Base-by-base conservation (phyloP, 2,797 vertebrate genomes). In the Neopelma chrysocephalum region DNA sequence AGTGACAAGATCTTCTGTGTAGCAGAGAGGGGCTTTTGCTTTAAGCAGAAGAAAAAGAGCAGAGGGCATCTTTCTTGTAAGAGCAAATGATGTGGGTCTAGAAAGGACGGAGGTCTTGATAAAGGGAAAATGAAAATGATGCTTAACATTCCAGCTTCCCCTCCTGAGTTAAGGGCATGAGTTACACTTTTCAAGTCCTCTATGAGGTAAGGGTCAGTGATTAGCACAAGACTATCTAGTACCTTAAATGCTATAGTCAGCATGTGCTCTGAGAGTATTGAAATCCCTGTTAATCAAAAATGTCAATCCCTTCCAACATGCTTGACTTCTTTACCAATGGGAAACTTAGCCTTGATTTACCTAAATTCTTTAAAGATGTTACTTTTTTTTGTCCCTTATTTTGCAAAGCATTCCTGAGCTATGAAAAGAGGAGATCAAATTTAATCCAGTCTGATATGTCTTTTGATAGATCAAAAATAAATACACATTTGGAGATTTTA, bases 41-140 rank as follows among this genome's bases (percentile, higher is more conserved):
- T 95, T 84, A 82, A 91, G 87, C 40, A 73, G 56, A 89, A 89
- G 66, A 73, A 81, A 83, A 88, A 66, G 47, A 83, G 53, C 34
- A 68, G 83, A 80, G 83, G 45, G 18, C 61, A 40, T 71, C 43
- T 66, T 93, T 89, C 75, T 62, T 60, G 70, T 90, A 90, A 90
- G 89, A 73, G 65, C 13, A 3, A 43, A 40, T 69, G 54, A 31
- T 57, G 21, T n/a, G 51, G 64, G 42, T 91, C 60, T 51, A 70
- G 70, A 45, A 90, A 92, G 38, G 48, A 21, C 43, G 82, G 77
- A 77, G 43, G 34, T 48, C 66, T 71, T 73, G 57, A 57, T 71
- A 82, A 71, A 54, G 50, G 26, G 36, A 53, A 60, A 92, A 88
- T 53, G 4, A 68, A 89, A 92, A 78, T 54, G 26, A 4, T 78